These are phyloP conservation scores for Pelecanoides urinatrix DNA, from an alignment of 2,113 vertebrate species.

Conservation along the genomic window DNA sequence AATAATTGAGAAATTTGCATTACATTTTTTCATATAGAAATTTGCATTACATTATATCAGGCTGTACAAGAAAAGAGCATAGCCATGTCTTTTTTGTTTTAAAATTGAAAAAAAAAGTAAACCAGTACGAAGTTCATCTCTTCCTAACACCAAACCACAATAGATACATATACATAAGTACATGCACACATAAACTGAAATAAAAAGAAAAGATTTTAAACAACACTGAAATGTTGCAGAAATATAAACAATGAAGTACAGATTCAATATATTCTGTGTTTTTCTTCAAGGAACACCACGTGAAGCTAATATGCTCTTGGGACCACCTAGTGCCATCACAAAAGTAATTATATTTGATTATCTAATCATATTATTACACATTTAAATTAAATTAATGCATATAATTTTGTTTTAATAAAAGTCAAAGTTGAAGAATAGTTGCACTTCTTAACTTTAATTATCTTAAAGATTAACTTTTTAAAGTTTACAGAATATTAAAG, in stretches of 20 bases:
- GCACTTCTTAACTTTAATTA: not conserved
- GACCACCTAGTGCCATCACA: not conserved
- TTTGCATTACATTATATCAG: not conserved
- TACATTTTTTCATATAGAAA: not conserved
- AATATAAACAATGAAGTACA: not conserved
- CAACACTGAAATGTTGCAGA: not conserved
- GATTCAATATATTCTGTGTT: not conserved
- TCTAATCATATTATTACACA: not conserved
- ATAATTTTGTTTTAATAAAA: not conserved
- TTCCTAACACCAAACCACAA: not conserved
- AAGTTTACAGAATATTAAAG: not conserved
- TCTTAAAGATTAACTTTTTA: not conserved
- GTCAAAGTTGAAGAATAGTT: not conserved
- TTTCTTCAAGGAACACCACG: not conserved
- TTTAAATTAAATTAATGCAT: not conserved
- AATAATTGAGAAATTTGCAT: not conserved
- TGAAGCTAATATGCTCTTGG: not conserved
- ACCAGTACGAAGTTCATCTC: not conserved
- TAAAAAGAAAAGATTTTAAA: not conserved
- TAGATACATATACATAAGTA: not conserved
- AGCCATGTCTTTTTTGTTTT: not conserved
- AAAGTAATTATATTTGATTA: not conserved
- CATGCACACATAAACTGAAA: not conserved
- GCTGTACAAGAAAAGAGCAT: not conserved
- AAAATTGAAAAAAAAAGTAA: not conserved